Conservation (phyloP, 2,888 invertebrate species). For the Campoplex capitator region DNA sequence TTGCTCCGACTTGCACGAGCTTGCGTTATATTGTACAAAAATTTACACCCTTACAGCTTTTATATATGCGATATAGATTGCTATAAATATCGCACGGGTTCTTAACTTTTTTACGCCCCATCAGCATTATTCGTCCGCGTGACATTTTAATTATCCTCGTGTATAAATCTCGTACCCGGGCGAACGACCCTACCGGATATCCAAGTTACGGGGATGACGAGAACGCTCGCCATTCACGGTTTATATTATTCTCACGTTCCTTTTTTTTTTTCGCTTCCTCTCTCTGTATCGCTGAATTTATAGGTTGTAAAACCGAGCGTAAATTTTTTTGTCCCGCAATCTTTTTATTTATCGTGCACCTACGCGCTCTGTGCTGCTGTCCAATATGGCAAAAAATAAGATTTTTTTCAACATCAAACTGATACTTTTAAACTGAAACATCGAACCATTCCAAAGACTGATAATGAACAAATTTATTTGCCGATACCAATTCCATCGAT, state of each 20-base stretch:
- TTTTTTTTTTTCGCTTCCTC: slow-evolving; percentile 28
- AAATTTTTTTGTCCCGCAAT: slow-evolving; percentile 28
- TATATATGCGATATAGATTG: slow-evolving; percentile 27
- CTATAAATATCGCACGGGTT: slow-evolving; percentile 47
- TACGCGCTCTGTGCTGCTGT: background rate
- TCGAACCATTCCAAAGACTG: background rate
- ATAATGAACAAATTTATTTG: background rate
- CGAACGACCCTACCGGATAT: slow-evolving; percentile 59
- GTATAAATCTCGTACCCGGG: slow-evolving; percentile 78
- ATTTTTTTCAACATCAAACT: background rate
- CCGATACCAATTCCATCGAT: background rate
- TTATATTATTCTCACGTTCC: slow-evolving; percentile 62
- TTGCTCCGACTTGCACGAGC: background rate
- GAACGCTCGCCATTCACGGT: slow-evolving; percentile 60
- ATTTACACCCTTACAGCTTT: slow-evolving; percentile 20
- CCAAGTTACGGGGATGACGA: slow-evolving; percentile 63
- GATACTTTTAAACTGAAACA: background rate
- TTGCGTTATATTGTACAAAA: slow-evolving; percentile 2
- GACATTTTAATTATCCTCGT: slow-evolving; percentile 83
- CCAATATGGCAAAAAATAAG: slow-evolving; percentile 18
- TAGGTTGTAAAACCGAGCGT: slow-evolving; percentile 34
- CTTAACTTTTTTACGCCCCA: slow-evolving; percentile 73
- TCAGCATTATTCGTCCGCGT: slow-evolving; percentile 80
- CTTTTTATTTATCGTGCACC: background rate
- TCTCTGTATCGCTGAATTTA: slow-evolving; percentile 25